Base-by-base conservation (phyloP, 2,797 vertebrate genomes). In the Enoplosus armatus region DNA sequence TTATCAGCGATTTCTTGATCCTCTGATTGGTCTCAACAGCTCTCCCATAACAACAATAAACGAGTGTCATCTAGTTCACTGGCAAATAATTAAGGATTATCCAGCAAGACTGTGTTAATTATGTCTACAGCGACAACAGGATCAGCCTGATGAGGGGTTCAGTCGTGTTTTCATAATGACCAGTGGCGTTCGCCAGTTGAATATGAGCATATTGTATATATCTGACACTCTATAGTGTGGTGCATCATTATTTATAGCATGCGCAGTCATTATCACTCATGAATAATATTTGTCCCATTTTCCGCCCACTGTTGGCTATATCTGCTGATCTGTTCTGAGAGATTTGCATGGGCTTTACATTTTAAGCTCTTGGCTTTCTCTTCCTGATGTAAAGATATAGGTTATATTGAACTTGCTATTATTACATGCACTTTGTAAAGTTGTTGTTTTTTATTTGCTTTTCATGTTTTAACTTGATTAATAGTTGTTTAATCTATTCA, bases 61-160 rank as follows among this genome's bases (percentile, higher is more conserved):
- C 27, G 61, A 74, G 73, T 78, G 86, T 91, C 82, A 85, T 90
- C 83, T 83, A 76, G 85, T 88, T 91, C 87, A 78, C 81, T 86
- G 86, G 79, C 60, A 85, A 91, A 94, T 93, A 91, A 92, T 90
- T 83, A 90, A 79, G 89, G 91, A 91, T 94, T 90, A 92, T 85
- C 87, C 83, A 77, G 79, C 60, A 69, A 85, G 79, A 81, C 80
- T 82, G 70, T 78, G 78, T 79, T 94, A 92, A 93, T 93, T 91
- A 92, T 63, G 71, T 86, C 77, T 51, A 56, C 69, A 75, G 81
- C 37, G 75, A 89, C 80, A 84, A 85, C 72, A 53, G 88, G 75
- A 89, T 92, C 76, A 85, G 79, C 37, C 69, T 62, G 80, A 85
- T 75, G 87, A 87, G 51, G 75, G 77, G 55, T 72, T 82, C 80